Conservation (phyloP, 2,888 invertebrate genomes). For the Oxycera nigricornis region DNA sequence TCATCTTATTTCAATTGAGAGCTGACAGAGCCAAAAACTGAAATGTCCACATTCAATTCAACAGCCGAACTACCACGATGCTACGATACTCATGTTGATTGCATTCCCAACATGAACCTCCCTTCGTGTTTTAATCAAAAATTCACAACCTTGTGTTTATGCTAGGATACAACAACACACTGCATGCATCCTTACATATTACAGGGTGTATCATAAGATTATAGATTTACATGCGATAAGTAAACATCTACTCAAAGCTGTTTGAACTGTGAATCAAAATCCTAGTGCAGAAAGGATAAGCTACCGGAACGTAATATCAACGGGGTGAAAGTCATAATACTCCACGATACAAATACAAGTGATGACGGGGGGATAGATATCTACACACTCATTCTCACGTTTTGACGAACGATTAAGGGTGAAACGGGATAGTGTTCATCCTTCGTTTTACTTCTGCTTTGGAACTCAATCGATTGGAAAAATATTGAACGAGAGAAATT, state of each 20-base stretch:
- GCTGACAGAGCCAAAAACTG: too few species aligned
- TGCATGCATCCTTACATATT: background rate
- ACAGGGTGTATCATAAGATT: constrained; percentile 31
- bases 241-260: constrained; percentile 33
- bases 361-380: background rate
- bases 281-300: constrained; percentile 33
- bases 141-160: background rate
- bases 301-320: constrained; percentile 19
- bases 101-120: too few species aligned
- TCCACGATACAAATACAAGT: background rate
- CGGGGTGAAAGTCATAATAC: background rate
- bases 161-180: background rate
- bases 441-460: background rate
- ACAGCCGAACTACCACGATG: too few species aligned
- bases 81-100: too few species aligned
- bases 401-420: background rate
- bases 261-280: constrained; percentile 39
- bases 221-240: constrained; percentile 36
- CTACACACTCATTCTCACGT: background rate
- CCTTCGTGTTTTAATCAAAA: background rate
- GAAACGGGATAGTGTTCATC: background rate
- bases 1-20: too few species aligned
- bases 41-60: too few species aligned
- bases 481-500: constrained; percentile 34
- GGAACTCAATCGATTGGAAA: constrained; percentile 35